These are phyloP conservation scores for Excalfactoria chinensis DNA, from an alignment of 2,113 vertebrate genomes.

Conservation along the genomic window DNA sequence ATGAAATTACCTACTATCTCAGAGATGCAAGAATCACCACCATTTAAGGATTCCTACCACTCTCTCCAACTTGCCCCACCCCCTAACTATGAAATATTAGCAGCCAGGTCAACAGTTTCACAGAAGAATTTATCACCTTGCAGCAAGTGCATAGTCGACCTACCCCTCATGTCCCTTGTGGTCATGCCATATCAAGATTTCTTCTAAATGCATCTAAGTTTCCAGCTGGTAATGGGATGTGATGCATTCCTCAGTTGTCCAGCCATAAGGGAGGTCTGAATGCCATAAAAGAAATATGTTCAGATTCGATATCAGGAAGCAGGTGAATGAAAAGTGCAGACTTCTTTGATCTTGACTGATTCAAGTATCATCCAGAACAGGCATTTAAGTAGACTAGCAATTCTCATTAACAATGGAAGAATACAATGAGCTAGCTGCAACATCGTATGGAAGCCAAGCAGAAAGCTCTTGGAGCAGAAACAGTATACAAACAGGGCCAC, in stretches of 20 bases:
- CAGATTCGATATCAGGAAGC: neutral
- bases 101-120: neutral
- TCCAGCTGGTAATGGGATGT: neutral
- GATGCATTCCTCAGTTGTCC: neutral
- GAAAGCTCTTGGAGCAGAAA: neutral
- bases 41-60: neutral
- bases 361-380: neutral
- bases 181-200: neutral
- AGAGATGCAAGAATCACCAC: neutral
- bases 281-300: neutral
- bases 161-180: rapidly evolving
- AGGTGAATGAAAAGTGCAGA: neutral
- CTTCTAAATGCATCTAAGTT: neutral
- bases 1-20: neutral
- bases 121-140: neutral
- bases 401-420: neutral
- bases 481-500: neutral
- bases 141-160: neutral
- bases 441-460: neutral
- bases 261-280: neutral
- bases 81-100: neutral
- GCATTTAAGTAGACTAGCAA: neutral
- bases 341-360: neutral
- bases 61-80: neutral
- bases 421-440: neutral